phyloP scores from a whole-genome alignment of 2,113 vertebrate species.

The Lipotes vexillifer region DNA sequence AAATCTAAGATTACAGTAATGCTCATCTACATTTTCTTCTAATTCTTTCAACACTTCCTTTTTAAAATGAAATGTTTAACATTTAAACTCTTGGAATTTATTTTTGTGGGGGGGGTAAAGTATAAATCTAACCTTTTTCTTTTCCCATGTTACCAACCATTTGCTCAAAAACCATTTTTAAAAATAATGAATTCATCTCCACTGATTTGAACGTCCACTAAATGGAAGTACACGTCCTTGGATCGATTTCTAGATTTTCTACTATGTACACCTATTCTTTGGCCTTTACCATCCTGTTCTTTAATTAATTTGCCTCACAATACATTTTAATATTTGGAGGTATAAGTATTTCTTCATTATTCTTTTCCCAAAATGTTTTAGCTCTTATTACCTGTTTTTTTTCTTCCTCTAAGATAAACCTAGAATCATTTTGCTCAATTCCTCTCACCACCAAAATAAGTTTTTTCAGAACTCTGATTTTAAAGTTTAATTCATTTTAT shows the following conservation, averaged over 20 bases:
- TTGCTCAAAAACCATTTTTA: constrained; percentile 12
- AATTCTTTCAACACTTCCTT: constrained; percentile 4
- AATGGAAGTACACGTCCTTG: background rate
- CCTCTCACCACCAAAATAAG: background rate
- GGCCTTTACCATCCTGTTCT: background rate
- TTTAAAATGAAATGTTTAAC: background rate
- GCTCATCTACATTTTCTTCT: background rate
- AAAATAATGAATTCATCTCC: background rate
- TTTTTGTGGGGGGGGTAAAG: background rate
- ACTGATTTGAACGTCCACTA: background rate
- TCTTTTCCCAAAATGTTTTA: background rate
- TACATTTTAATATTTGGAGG: background rate
- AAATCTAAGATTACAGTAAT: background rate
- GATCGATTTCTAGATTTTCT: background rate
- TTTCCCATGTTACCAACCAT: background rate
- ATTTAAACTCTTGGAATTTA: constrained; percentile 11
- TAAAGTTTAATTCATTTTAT: constrained; percentile 13
- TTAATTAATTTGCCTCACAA: background rate
- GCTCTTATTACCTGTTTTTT: background rate
- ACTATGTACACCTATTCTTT: background rate
- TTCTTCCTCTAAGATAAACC: background rate
- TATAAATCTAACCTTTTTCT: background rate
- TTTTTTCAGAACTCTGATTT: background rate
- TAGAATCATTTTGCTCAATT: background rate
- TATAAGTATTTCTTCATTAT: background rate